Evolutionary conservation across 2,888 invertebrate species (phyloP), one percentile per base, ranked within the genome.

Genomic region (Leptinotarsa rubiginosa): DNA sequence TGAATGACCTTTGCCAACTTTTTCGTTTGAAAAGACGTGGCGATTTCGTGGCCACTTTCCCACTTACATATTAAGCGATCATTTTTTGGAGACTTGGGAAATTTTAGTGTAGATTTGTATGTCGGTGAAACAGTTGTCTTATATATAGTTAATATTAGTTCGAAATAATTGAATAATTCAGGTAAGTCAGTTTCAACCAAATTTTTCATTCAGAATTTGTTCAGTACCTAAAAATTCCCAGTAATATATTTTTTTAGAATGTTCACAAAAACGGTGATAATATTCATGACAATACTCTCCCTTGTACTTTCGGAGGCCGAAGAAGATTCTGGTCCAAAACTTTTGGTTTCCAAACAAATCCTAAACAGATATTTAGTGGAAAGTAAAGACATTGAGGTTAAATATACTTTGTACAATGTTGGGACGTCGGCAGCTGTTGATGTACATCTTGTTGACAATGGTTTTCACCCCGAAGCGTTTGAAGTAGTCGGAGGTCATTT

Each of bases 291-390:
- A 64, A 10, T 84, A 20, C 65, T 82, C 66, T 81, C 82, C 25
- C 54, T 80, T 31, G 82, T 67, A 25, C 76, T 88, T 75, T 90
- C 72, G 31, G 81, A 83, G 72, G 75, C 76, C 47, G 93, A 93
- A 78, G 95, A 95, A 83, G 93, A 94, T 62, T 90, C 92, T 65
- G 91, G 92, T 70, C 97, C 98, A 22, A 92, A 94, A 83, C 89
- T 99, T 67, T 89, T 99, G 77, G 93, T 97, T 31, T 96, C 96
- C 13, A 99, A 99, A 89, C 96, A 96, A 89, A 94, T 99, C 84
- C 91, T 98, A 76, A 99, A 99, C 87, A 96, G 96, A 89, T 98
- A 97, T 86, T 90, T 99, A 77, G 98, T 99, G 1, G 98, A 99
- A 90, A 95, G 95, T 85, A 96, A 97, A 93, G 99, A 99, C 87